Evolutionary conservation across 1,140 invertebrate species (phyloP).

Genomic region (Helicoverpa armigera): DNA sequence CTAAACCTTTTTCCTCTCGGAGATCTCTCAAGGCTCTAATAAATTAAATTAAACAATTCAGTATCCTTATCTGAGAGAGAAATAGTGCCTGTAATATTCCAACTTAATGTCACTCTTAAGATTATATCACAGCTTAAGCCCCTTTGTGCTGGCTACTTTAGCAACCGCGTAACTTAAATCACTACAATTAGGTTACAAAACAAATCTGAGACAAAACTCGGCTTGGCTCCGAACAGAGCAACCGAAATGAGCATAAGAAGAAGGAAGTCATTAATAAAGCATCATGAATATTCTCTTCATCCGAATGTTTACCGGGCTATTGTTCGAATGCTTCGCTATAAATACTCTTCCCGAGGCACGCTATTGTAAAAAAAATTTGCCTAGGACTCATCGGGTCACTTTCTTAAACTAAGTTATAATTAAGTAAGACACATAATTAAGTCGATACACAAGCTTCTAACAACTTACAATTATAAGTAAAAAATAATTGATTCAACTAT

Average conservation of each 20-base stretch:
- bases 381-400: too few species aligned
- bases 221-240: constrained; percentile 20
- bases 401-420: too few species aligned
- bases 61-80: constrained; percentile 57
- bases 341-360: too few species aligned
- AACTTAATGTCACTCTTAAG: constrained; percentile 59
- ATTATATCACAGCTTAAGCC: constrained; percentile 55
- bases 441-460: too few species aligned
- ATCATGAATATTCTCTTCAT: constrained; percentile 21
- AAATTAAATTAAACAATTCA: constrained; percentile 58
- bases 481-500: too few species aligned
- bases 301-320: not conserved
- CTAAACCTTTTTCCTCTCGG: constrained; percentile 15
- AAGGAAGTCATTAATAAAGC: constrained; percentile 25
- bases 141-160: constrained; percentile 55
- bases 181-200: constrained; percentile 56
- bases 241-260: constrained; percentile 17
- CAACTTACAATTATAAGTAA: too few species aligned
- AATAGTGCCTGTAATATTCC: constrained; percentile 59
- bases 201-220: constrained; percentile 52
- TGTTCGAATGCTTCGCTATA: constrained; percentile 2
- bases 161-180: constrained; percentile 54
- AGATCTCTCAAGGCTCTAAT: constrained; percentile 40
- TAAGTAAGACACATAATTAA: too few species aligned
- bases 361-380: too few species aligned